Evolutionary conservation across 2,888 invertebrate species (phyloP), one percentile per base, ranked within the genome.

Genomic region (Athalia cordata): DNA sequence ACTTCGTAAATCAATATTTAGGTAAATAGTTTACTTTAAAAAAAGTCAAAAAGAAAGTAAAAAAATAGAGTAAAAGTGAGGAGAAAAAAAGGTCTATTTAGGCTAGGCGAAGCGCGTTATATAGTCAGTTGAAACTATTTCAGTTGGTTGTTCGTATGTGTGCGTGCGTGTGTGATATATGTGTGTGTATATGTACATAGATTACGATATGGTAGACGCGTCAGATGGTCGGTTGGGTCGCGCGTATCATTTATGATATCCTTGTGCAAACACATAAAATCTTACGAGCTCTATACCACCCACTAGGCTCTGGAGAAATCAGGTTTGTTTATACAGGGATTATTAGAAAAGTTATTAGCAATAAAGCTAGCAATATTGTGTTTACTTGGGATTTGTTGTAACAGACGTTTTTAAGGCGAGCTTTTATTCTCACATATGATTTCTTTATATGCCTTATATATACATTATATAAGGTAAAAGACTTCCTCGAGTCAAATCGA

Each of bases 321-420:
- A 62, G 75, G 64, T 75, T 75, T 75, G 75, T 75, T 75, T 75
- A 64, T 61, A 64, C 64, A 75, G 75, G 62, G 75, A 64, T 75
- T 75, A 75, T 75, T 75, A 75, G 75, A 75, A 61, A 64, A 75
- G 75, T 75, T 75, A 75, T 75, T 75, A 75, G 75, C 75, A 75
- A 75, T 75, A 75, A 75, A 75, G 13, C 75, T 13, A 47, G 72
- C 72, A 57, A 72, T 72, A 72, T 72, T 75, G 75, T 75, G 75
- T 75, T 75, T 75, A 47, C 62, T 75, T 75, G 50, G 75, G 75
- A 75, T 75, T 75, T 75, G 50, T 75, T 72, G 45, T 72, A 72
- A 72, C 72, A 59, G 59, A 72, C 72, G 50, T 49, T 68, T 68
- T 52, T 29, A 50, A 29, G 47, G 47, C 72, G 43, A 43, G 59